A percentile compares a stretch with the other conserved stretches of the same genome.
phyloP scores from a whole-genome alignment of 2,113 vertebrate genomes.

The Amphiprion percula region DNA sequence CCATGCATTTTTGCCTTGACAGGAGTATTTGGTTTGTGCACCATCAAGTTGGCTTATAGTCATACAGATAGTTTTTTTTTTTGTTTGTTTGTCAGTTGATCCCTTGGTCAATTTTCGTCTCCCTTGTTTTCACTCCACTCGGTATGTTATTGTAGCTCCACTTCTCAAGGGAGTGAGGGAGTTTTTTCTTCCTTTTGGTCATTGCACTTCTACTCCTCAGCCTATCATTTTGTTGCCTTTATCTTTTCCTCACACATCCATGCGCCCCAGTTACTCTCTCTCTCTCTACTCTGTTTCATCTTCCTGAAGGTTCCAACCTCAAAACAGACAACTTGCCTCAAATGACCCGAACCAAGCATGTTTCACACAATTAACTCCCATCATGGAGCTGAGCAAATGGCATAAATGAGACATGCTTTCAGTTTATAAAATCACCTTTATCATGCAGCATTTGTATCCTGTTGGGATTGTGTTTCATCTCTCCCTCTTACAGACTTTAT shows the following conservation, averaged over 20 bases:
- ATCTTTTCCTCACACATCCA: slow-evolving; percentile 15
- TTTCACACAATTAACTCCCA: not conserved
- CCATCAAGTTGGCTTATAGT: slow-evolving; percentile 24
- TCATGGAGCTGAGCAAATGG: slow-evolving; percentile 7
- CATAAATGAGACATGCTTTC: not conserved
- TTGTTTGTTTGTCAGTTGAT: slow-evolving; percentile 22
- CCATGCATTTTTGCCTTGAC: slow-evolving; percentile 22
- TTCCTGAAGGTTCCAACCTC: not conserved
- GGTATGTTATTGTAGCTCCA: slow-evolving; percentile 3
- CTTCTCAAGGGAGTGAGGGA: slow-evolving; percentile 1
- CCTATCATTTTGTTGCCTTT: slow-evolving; percentile 24
- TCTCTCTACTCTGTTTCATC: slow-evolving; percentile 12
- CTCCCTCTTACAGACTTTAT: not conserved
- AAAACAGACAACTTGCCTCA: not conserved
- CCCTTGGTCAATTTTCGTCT: slow-evolving; percentile 2
- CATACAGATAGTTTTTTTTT: slow-evolving; percentile 39
- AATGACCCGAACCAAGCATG: slow-evolving; percentile 11
- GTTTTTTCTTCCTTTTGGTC: slow-evolving; percentile 4
- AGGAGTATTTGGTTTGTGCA: slow-evolving; percentile 32
- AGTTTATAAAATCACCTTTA: not conserved
- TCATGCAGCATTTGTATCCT: slow-evolving; percentile 12
- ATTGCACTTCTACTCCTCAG: slow-evolving; percentile 16
- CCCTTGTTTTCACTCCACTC: slow-evolving; percentile 13
- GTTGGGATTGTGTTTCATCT: not conserved
- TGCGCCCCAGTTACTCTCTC: not conserved